phyloP scores from a whole-genome alignment of 2,888 invertebrate genomes.

The Eudemis profundana region DNA sequence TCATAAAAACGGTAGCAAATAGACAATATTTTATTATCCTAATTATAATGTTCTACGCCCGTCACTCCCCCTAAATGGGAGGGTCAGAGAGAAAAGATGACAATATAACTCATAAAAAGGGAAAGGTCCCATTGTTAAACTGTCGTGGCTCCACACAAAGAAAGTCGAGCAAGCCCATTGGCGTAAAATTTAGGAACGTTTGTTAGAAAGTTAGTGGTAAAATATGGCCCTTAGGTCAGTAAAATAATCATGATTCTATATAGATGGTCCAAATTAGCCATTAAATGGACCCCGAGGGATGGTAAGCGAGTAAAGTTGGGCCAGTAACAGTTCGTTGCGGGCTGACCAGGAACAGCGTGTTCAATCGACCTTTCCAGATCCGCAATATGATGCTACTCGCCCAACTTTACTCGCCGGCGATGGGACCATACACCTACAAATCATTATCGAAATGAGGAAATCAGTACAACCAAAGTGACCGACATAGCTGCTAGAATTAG shows the following conservation, averaged over 20 bases:
- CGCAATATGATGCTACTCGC: no score
- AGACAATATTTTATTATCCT: constrained; percentile 8
- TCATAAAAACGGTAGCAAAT: constrained; percentile 8
- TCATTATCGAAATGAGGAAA: no score
- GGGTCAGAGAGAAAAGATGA: constrained; percentile 21
- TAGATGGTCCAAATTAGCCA: no score
- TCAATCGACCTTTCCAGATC: no score
- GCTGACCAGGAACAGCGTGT: no score
- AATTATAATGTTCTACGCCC: constrained; percentile 20
- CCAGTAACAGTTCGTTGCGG: no score
- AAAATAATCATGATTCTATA: not conserved
- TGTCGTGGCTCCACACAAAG: constrained; percentile 12
- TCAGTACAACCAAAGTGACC: no score
- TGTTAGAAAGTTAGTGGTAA: not conserved
- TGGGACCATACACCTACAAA: no score
- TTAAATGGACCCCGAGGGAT: no score
- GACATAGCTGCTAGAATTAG: no score
- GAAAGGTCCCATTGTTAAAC: constrained; percentile 26
- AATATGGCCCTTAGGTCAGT: not conserved
- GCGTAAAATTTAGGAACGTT: not conserved
- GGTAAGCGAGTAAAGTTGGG: no score
- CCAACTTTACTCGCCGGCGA: no score
- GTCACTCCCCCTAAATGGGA: constrained; percentile 10
- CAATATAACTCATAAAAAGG: constrained; percentile 27
- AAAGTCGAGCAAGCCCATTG: not conserved